Evolutionary conservation across 2,113 vertebrate species (phyloP), one percentile per base, ranked within the genome.

Genomic region (Semnornis frantzii): DNA sequence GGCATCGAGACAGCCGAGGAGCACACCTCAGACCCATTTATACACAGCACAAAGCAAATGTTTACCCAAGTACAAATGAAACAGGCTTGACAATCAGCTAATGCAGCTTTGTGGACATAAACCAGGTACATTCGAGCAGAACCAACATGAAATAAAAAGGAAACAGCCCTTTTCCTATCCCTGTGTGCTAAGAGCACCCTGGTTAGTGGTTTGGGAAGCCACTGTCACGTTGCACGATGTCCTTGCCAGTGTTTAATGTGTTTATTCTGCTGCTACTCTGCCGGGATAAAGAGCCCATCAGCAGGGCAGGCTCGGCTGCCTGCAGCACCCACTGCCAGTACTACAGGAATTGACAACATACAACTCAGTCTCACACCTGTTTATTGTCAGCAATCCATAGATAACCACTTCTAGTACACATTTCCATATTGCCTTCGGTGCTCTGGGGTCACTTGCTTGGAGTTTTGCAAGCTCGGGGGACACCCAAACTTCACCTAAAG

Each of bases 91-190:
- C 94, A 97, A 97, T 98, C 95, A 98, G 96, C 97, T 98, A 97
- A 97, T 97, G 97, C 72, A 96, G 97, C 97, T 94, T 82, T 97
- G 97, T 96, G 97, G 97, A 97, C 98, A 97, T 93, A 97, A 97
- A 96, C 96, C 97, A 96, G 97, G 97, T 97, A 97, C 97, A 96
- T 71, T 87, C 59, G 94, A 97, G 88, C 96, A 96, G 96, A 97
- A 97, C 96, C 95, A 94, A 96, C 96, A 96, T 86, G 93, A 97
- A 97, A 94, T 91, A 92, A 82, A 96, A 96, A 95, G 96, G 94
- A 96, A 96, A 95, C 97, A 91, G 93, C 83, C 94, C 94, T 96
- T 96, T 97, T 96, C 82, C 59, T 87, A 92, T 5, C 28, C 95
- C 60, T 30, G 28, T 52, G 30, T 54, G 79, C 97, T 96, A 95